These are phyloP conservation scores for Anarrhichthys ocellatus DNA, from an alignment of 2,113 vertebrate genomes.

Conservation along the genomic window DNA sequence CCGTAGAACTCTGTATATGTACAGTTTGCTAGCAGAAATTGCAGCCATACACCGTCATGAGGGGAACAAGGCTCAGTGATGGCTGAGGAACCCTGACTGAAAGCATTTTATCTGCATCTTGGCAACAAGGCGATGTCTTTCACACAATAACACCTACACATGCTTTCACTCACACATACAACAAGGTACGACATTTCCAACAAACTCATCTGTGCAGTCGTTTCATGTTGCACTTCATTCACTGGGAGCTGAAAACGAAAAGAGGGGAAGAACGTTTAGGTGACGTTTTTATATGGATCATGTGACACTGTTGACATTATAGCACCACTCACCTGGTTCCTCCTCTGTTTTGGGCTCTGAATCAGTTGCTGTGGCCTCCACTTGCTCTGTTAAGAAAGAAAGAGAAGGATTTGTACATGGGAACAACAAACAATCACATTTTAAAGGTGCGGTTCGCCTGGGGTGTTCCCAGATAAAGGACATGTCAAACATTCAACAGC, in stretches of 20 bases:
- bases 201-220: conserved; percentile 26
- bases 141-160: conserved; percentile 11
- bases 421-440: neutral
- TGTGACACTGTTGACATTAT: neutral
- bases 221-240: conserved; percentile 50
- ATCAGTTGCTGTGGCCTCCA: conserved; percentile 40
- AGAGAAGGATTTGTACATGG: conserved; percentile 1
- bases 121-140: conserved; percentile 75
- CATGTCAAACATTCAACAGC: neutral
- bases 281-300: neutral
- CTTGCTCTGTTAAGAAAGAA: conserved; percentile 23
- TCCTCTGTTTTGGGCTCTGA: conserved; percentile 57
- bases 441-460: neutral
- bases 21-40: conserved; percentile 39
- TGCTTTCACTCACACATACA: conserved; percentile 36
- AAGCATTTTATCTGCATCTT: conserved; percentile 70
- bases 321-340: conserved; percentile 54
- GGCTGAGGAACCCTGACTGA: conserved; percentile 56
- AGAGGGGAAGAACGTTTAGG: neutral
- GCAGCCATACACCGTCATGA: conserved; percentile 26
- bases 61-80: conserved; percentile 70
- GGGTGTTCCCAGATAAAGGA: neutral
- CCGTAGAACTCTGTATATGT: conserved; percentile 32
- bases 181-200: conserved; percentile 17
- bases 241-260: conserved; percentile 69